Percentiles rank a stretch among this genome's conserved stretches.
phyloP scores from a whole-genome alignment of 2,113 vertebrate species.

The Myocastor coypus region DNA sequence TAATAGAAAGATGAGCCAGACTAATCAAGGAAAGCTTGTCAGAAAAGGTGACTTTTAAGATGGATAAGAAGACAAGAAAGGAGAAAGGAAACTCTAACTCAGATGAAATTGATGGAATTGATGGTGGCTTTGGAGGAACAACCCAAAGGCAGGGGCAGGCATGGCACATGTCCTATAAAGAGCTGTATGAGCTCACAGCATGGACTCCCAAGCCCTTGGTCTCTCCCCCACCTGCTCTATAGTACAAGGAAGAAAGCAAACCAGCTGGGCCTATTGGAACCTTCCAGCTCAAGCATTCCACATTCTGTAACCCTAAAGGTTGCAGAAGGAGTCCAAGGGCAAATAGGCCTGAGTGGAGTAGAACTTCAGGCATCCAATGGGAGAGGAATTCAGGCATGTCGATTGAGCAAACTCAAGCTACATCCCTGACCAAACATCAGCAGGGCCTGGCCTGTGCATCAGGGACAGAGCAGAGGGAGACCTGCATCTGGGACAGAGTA shows the following conservation, averaged over 20 bases:
- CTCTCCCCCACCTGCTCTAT: background rate
- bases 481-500: background rate
- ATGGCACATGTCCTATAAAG: background rate
- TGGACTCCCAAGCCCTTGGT: background rate
- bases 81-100: background rate
- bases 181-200: background rate
- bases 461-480: background rate
- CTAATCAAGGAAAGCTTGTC: background rate
- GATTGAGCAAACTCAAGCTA: background rate
- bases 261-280: background rate
- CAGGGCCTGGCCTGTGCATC: background rate
- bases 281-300: background rate
- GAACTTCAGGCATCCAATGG: background rate
- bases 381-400: background rate
- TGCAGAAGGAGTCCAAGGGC: background rate
- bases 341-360: background rate
- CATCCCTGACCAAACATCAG: background rate
- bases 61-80: background rate
- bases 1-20: background rate
- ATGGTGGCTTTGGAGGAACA: background rate
- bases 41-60: conserved; percentile 13
- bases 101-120: background rate
- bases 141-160: background rate
- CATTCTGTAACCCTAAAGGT: background rate
- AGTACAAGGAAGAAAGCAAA: background rate